These are phyloP conservation scores for Murina feae DNA, from an alignment of 2,113 vertebrate genomes.

Conservation along the genomic window DNA sequence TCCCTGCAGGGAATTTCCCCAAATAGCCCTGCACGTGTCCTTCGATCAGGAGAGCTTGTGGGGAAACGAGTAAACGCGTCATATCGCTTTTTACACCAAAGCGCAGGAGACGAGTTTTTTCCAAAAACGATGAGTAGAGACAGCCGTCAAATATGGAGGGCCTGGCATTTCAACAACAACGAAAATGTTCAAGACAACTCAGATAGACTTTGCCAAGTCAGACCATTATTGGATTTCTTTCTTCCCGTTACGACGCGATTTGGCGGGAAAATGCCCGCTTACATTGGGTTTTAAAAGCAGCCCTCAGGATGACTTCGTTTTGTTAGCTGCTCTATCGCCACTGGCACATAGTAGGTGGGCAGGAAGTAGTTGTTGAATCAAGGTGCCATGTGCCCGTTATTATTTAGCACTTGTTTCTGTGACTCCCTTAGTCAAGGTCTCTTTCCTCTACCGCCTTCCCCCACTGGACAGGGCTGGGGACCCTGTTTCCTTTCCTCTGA, in stretches of 20 bases:
- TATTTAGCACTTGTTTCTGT: not conserved
- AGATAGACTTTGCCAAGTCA: no score
- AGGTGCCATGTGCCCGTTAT: not conserved
- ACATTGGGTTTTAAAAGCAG: not conserved
- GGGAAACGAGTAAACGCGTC: no score
- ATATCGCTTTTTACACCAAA: no score
- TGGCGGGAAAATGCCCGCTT: no score
- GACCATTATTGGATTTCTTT: no score
- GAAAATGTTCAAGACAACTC: no score
- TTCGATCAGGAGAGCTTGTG: not conserved
- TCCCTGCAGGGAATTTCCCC: not conserved
- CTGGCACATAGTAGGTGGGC: not conserved
- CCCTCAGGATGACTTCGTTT: not conserved
- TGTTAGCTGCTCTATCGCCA: not conserved
- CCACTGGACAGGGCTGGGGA: not conserved
- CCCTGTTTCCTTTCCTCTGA: rapidly evolving
- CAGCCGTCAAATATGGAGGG: no score
- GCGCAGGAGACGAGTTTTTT: no score
- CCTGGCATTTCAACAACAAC: no score
- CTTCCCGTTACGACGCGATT: no score
- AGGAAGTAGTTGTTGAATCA: not conserved
- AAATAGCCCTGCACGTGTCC: not conserved
- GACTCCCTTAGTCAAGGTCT: not conserved
- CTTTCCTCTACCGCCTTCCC: not conserved
- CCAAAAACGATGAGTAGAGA: no score